Conservation (phyloP, 2,113 vertebrate species). For the Egretta garzetta region DNA sequence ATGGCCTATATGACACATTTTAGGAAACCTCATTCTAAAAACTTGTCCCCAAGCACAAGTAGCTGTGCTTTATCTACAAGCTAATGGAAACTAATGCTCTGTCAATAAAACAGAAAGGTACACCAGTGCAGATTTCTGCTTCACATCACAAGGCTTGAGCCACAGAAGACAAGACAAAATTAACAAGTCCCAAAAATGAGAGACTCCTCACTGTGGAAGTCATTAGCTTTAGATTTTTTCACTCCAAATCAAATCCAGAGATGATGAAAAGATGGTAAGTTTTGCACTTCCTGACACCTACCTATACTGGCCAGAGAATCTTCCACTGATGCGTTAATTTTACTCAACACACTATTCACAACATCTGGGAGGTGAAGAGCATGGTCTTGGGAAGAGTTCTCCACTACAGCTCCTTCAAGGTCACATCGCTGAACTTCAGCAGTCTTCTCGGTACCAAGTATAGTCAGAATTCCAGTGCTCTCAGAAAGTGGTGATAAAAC, state of each 20-base stretch:
- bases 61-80: not conserved
- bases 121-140: not conserved
- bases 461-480: constrained; percentile 78
- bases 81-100: not conserved
- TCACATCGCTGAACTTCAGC: not conserved
- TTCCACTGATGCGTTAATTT: constrained; percentile 69
- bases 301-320: constrained; percentile 39
- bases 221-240: not conserved
- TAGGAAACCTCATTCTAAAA: not conserved
- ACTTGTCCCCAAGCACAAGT: not conserved
- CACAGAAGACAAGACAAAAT: not conserved
- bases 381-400: constrained; percentile 19
- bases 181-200: not conserved
- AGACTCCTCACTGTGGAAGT: not conserved
- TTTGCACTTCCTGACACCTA: constrained; percentile 6
- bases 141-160: not conserved
- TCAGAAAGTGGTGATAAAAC: constrained; percentile 82
- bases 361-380: constrained; percentile 78
- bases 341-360: constrained; percentile 78
- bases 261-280: not conserved
- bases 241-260: not conserved
- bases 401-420: not conserved
- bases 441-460: constrained; percentile 65
- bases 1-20: not conserved
- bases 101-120: not conserved